Base-by-base conservation (phyloP, 2,888 invertebrate genomes). In the Cephus rjabovi region DNA sequence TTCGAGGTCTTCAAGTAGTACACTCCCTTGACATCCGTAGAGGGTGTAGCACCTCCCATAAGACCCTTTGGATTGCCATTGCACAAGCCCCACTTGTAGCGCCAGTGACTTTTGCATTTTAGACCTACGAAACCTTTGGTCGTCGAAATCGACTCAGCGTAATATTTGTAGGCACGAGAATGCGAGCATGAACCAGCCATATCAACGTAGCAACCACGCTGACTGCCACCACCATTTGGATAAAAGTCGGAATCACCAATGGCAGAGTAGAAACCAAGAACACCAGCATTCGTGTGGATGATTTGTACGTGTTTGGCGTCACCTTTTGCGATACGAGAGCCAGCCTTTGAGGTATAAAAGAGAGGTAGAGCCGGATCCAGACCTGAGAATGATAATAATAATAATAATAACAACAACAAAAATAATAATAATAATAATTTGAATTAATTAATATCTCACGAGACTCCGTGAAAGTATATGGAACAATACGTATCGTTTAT, bases 171-270 rank as follows among this genome's bases (percentile, higher is more conserved):
- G 9, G 89, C 84, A 0, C 90, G 86, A 1, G 84, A 74, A 75
- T 91, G 91, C 12, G 90, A 89, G 74, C 91, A 91, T 4, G 85
- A 81, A 9, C 87, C 89, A 56, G 81, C 79, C 0, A 80, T 0
- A 70, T 88, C 88, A 0, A 84, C 0, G 0, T 75, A 0, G 40
- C 90, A 91, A 1, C 91, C 91, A 0, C 81, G 76, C 80, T 92
- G 92, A 6, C 70, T 77, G 2, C 37, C n/a, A 1, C 92, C 92
- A 6, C 92, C 92, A 75, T 92, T 92, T 0, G 92, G 92, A 80
- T 88, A 92, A 79, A 91, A 92, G 78, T 92, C 92, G 30, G 85
- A 86, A 74, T 91, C 85, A 4, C 92, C 92, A n/a, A 92, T 86
- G 0, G 90, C 84, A 0, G 80, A 56, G 0, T 82, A 75, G 77